These are phyloP conservation scores for Patella caerulea DNA, from an alignment of 2,888 invertebrate genomes.

Conservation along the genomic window DNA sequence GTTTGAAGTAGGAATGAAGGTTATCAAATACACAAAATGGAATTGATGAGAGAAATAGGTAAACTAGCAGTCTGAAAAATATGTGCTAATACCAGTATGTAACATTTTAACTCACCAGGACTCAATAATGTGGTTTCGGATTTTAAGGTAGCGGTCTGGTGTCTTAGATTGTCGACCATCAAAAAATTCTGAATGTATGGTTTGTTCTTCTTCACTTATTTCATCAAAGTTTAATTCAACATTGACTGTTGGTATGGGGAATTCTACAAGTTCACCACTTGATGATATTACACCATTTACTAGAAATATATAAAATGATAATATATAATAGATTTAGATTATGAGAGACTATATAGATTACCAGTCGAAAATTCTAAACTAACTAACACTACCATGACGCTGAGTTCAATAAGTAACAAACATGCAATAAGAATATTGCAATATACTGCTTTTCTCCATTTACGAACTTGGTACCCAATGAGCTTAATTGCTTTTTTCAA, in stretches of 20 bases:
- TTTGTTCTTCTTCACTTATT: slow-evolving; percentile 75
- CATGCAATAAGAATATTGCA: no score
- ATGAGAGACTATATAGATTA: no score
- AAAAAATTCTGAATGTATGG: slow-evolving; percentile 76
- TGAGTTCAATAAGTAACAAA: no score
- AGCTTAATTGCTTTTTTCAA: no score
- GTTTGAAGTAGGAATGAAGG: no score
- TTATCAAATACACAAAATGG: no score
- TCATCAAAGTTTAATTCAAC: slow-evolving; percentile 67
- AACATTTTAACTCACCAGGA: slow-evolving; percentile 72
- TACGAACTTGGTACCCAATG: no score
- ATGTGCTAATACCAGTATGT: not conserved
- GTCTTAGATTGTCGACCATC: slow-evolving; percentile 75
- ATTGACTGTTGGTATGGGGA: slow-evolving; percentile 74
- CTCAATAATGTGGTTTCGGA: slow-evolving; percentile 76
- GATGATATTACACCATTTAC: slow-evolving; percentile 50
- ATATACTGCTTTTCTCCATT: no score
- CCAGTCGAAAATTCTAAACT: no score
- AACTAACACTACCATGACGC: no score
- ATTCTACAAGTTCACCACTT: slow-evolving; percentile 55
- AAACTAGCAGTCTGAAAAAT: not conserved
- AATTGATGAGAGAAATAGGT: not conserved
- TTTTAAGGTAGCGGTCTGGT: slow-evolving; percentile 76
- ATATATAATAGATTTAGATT: not conserved
- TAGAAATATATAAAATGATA: slow-evolving; percentile 27